Base-by-base conservation (phyloP, 2,888 invertebrate genomes). In the Eumacrocentrus americanus region DNA sequence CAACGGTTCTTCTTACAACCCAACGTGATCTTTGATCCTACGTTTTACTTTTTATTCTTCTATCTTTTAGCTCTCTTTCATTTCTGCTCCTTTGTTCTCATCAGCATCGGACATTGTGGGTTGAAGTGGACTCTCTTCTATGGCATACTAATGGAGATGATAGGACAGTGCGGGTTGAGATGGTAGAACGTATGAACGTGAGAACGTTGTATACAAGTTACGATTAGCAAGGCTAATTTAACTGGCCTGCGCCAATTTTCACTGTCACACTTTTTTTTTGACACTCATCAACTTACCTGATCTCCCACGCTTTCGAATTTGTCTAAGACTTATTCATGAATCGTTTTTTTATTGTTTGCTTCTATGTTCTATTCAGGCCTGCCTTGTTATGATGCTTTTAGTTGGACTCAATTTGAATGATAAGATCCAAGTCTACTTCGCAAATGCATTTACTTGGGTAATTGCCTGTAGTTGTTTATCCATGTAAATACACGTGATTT, bases 81-180 rank as follows among this genome's bases (percentile, higher is more conserved):
- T 20, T 25, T 50, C 38, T 9, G 11, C 38, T 25, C 23, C 12
- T 11, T 23, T 29, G 3, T 50, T 46, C 20, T 44, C 46, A 34
- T 37, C 14, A 22, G 37, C 20, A 14, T n/a, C 22, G 18, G 12
- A 16, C 46, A 50, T 34, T 18, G 40, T n/a, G 35, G 29, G n/a
- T 20, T 12, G 22, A 7, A 23, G 35, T 34, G 37, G 18, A 20
- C 50, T 50, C 35, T 50, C 50, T 50, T 50, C 50, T 38, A 37
- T 52, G 52, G 37, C 52, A 52, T 52, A 38, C 52, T 38, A 38
- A 29, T 38, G 38, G 23, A 48, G 47, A 35, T 37, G 34, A 53
- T 54, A 35, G 25, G 46, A 34, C 18, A 47, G 46, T 47, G 29
- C 9, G 29, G 4, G 29, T 9, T n/a, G 23, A 47, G 20, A 22